A percentile compares a stretch with the other conserved stretches of the same genome.
Conservation (phyloP, 2,797 vertebrate genomes). For the Falco berigora region DNA sequence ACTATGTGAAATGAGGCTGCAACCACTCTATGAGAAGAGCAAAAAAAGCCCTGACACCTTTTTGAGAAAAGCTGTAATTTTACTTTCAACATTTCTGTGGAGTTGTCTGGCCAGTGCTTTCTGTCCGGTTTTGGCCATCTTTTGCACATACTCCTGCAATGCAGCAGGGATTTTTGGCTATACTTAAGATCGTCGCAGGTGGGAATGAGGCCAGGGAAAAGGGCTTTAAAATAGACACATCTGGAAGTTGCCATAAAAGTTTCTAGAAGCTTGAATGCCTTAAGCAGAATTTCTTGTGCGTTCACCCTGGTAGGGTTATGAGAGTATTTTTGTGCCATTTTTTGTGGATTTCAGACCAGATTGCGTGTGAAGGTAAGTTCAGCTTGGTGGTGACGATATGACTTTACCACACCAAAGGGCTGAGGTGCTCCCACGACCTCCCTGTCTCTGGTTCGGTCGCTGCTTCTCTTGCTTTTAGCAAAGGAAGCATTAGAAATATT, state of each 20-base stretch:
- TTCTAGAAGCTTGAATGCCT: background rate
- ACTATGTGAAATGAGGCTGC: background rate
- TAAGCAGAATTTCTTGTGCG: background rate
- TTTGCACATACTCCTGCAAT: background rate
- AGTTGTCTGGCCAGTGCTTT: background rate
- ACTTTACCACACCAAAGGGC: background rate
- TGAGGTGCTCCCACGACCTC: background rate
- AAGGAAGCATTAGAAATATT: background rate
- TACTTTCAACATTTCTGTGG: background rate
- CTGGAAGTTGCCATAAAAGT: background rate
- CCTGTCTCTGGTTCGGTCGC: background rate
- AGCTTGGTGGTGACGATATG: background rate
- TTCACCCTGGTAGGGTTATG: fast-evolving
- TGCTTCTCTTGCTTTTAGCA: background rate
- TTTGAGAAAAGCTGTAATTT: background rate
- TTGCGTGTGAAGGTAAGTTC: fast-evolving
- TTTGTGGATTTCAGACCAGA: background rate
- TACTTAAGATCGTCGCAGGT: background rate
- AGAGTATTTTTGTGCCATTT: background rate
- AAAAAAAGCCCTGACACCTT: background rate
- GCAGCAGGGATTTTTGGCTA: background rate
- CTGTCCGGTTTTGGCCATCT: background rate
- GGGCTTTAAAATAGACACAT: background rate
- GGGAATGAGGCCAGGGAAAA: background rate
- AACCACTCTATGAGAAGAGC: background rate